Conservation (phyloP, 2,888 invertebrate species). For the Coleophora flavipennella region DNA sequence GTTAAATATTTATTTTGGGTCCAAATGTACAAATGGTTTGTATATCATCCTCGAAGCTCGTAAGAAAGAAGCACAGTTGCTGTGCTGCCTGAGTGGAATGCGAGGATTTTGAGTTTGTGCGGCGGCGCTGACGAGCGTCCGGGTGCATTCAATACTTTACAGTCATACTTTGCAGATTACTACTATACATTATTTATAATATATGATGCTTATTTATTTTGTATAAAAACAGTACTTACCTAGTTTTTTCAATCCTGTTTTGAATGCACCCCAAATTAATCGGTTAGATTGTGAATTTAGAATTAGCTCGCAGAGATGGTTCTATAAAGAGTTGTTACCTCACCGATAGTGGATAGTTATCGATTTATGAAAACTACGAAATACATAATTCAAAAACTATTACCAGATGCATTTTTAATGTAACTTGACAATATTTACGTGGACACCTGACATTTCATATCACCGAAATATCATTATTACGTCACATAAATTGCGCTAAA, state of each 20-base stretch:
- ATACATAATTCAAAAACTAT: slow-evolving; percentile 36
- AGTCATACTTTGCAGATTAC: neutral
- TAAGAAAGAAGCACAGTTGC: too few relatives aligned
- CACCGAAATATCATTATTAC: too few relatives aligned
- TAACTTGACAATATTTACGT: too few relatives aligned
- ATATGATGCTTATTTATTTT: too few relatives aligned
- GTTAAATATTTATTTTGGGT: slow-evolving; percentile 9
- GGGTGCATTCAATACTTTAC: slow-evolving; percentile 32
- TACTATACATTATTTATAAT: too few relatives aligned
- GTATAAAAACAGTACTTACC: too few relatives aligned
- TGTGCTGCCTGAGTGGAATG: neutral
- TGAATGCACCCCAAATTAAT: slow-evolving; percentile 48
- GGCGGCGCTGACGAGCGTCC: slow-evolving; percentile 28
- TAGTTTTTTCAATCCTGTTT: slow-evolving; percentile 20
- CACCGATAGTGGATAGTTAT: slow-evolving; percentile 69
- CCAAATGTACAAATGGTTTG: slow-evolving; percentile 3
- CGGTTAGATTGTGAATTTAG: slow-evolving; percentile 56
- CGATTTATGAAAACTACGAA: slow-evolving; percentile 62
- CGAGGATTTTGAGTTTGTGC: slow-evolving; percentile 14
- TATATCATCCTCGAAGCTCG: neutral
- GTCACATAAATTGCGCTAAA: too few relatives aligned
- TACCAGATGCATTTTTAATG: too few relatives aligned
- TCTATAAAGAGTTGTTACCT: slow-evolving; percentile 67
- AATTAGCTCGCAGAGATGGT: slow-evolving; percentile 50
- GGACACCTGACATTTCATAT: too few relatives aligned